These are phyloP conservation scores for Griposia aprilina DNA, from an alignment of 2,888 invertebrate species.

Conservation along the genomic window DNA sequence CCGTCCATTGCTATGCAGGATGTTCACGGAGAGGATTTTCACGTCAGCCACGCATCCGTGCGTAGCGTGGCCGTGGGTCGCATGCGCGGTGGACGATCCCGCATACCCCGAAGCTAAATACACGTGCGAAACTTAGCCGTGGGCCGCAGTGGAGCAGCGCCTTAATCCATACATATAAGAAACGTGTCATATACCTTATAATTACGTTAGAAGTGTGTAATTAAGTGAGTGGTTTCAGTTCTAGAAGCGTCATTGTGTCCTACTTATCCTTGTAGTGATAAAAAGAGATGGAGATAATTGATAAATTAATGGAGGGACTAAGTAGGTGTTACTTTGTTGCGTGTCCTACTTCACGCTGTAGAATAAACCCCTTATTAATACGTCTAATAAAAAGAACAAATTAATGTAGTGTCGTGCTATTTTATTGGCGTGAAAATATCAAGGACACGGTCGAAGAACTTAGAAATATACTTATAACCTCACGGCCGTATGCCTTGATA, in stretches of 20 bases:
- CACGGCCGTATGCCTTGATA: too few relatives aligned
- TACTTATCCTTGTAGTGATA: constrained; percentile 21
- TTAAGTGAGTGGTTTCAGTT: constrained; percentile 12
- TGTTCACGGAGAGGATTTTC: too few relatives aligned
- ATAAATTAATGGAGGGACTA: constrained; percentile 19
- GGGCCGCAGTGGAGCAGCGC: too few relatives aligned
- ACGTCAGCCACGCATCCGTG: not conserved
- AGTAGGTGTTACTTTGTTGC: not conserved
- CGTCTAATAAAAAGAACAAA: not conserved
- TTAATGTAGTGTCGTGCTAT: not conserved
- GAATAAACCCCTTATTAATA: not conserved
- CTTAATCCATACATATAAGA: not conserved
- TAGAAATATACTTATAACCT: too few relatives aligned
- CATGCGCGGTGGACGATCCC: not conserved
- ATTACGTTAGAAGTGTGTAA: constrained; percentile 17
- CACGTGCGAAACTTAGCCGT: not conserved
- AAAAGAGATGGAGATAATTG: constrained; percentile 24
- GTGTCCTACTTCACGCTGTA: not conserved
- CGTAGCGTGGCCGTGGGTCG: too few relatives aligned
- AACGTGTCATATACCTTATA: constrained; percentile 17
- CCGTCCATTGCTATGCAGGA: too few relatives aligned
- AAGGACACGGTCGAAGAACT: not conserved
- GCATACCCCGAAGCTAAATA: not conserved
- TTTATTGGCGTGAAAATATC: constrained; percentile 5
- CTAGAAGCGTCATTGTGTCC: constrained; percentile 1